Percentiles rank a stretch among this genome's conserved stretches.
These are phyloP conservation scores for Phalangium opilio DNA, from an alignment of 2,888 invertebrate species.

Conservation along the genomic window DNA sequence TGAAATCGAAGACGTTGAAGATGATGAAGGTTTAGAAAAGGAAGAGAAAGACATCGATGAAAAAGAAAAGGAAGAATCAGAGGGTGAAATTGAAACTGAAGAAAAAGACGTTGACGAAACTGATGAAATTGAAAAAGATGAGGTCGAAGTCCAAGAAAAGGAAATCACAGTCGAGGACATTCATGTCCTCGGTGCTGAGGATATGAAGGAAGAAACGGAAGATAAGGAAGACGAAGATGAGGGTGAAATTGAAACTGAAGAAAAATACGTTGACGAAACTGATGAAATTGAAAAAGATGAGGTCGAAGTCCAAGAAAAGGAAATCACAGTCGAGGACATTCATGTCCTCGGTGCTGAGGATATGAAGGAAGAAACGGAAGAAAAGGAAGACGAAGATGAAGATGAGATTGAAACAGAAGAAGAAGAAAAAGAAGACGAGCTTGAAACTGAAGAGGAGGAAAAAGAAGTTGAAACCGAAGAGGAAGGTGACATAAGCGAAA, in stretches of 20 bases:
- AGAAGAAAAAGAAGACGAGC: neutral
- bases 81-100: slow-evolving; percentile 1
- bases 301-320: neutral
- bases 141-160: neutral
- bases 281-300: neutral
- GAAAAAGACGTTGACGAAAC: slow-evolving; percentile 6
- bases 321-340: neutral
- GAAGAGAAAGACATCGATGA: slow-evolving; percentile 6
- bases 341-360: neutral
- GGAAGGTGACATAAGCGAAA: neutral
- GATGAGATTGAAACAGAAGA: neutral
- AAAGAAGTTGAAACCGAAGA: slow-evolving; percentile 3
- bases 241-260: neutral
- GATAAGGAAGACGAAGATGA: neutral
- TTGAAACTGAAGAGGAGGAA: neutral
- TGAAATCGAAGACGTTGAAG: slow-evolving; percentile 2
- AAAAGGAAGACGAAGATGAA: neutral
- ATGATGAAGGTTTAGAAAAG: slow-evolving; percentile 3
- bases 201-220: neutral
- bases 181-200: neutral
- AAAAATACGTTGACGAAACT: neutral
- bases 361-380: neutral
- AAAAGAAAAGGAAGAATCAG: slow-evolving; percentile 6
- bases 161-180: neutral
- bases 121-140: neutral